Evolutionary conservation across 2,797 vertebrate genomes (phyloP).

Genomic region (Erpetoichthys calabaricus): DNA sequence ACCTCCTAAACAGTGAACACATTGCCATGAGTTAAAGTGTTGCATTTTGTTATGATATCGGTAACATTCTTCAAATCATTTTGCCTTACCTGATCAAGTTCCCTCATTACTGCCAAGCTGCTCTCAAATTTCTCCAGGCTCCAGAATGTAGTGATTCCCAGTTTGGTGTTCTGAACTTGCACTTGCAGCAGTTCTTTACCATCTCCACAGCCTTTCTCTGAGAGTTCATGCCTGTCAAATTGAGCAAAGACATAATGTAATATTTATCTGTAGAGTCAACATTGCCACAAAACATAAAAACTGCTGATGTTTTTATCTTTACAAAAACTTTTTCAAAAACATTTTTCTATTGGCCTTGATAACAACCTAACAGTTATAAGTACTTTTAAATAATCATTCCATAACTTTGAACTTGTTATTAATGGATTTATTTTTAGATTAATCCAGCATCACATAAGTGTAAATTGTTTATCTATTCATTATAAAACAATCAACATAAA

Average conservation of each 20-base stretch:
- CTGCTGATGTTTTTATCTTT: no score
- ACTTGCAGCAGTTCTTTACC: slow-evolving; percentile 43
- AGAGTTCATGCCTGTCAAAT: slow-evolving; percentile 53
- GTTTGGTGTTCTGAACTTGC: slow-evolving; percentile 70
- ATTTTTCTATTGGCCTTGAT: no score
- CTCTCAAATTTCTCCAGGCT: slow-evolving; percentile 82
- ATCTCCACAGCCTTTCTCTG: slow-evolving; percentile 29
- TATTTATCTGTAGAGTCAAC: background rate
- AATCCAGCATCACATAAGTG: no score
- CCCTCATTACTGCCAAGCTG: slow-evolving; percentile 80
- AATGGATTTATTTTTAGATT: background rate
- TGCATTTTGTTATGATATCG: no score
- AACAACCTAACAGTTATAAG: no score
- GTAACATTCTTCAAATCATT: no score
- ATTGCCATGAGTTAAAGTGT: no score
- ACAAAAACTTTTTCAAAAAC: no score
- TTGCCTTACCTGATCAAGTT: slow-evolving; percentile 67
- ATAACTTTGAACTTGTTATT: background rate
- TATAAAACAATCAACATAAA: background rate
- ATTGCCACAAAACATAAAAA: no score
- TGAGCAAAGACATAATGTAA: background rate
- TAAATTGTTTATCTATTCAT: background rate
- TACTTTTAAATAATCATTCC: no score
- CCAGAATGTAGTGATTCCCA: slow-evolving; percentile 83
- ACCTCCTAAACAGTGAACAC: no score